Percentiles rank a stretch among this genome's conserved stretches.
phyloP scores from a whole-genome alignment of 2,113 vertebrate species.

The Acrocephalus arundinaceus region DNA sequence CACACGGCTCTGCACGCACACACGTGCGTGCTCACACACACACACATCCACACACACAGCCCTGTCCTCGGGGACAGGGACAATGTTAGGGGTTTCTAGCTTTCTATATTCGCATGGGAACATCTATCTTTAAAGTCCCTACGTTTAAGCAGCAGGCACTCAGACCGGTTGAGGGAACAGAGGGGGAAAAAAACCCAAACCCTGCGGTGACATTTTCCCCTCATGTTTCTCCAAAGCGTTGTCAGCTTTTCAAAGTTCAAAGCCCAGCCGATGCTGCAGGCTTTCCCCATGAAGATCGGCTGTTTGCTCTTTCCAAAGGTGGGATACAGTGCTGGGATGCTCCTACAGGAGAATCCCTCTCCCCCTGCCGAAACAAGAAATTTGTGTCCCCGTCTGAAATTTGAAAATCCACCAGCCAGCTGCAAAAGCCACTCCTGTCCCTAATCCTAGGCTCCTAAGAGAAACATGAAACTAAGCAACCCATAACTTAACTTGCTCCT shows the following conservation, averaged over 20 bases:
- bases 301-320: neutral
- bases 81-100: conserved; percentile 49
- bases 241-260: conserved; percentile 29
- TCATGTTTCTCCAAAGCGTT: rapidly evolving
- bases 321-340: neutral
- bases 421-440: conserved; percentile 40
- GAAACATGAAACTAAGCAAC: conserved; percentile 74
- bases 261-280: neutral
- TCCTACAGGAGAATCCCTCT: neutral
- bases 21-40: neutral
- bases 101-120: conserved; percentile 55
- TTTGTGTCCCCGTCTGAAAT: neutral
- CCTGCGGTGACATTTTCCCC: neutral
- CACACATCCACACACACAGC: conserved; percentile 3
- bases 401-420: conserved; percentile 46
- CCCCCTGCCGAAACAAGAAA: neutral
- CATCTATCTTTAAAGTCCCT: conserved; percentile 63
- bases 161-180: neutral
- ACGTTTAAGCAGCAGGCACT: conserved; percentile 54
- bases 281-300: neutral
- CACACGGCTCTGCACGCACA: neutral
- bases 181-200: neutral
- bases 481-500: conserved; percentile 67
- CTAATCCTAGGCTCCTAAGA: conserved; percentile 76
- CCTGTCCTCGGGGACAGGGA: neutral